Base-by-base conservation (phyloP, 2,113 vertebrate species). In the Takifugu bimaculatus region DNA sequence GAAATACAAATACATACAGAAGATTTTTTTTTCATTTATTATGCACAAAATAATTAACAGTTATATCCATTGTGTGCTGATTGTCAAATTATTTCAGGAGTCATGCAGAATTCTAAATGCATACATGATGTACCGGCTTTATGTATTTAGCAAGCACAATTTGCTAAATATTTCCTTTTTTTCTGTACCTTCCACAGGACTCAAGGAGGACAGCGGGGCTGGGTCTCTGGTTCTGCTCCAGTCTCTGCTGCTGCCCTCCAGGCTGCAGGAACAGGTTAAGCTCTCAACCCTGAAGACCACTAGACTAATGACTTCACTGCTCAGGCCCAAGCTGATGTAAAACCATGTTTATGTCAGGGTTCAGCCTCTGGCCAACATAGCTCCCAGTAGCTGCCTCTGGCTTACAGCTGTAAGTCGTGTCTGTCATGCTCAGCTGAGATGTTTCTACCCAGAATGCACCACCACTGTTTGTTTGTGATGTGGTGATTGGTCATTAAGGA, bases 261-360 rank as follows among this genome's bases (percentile, higher is more conserved):
- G 77, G 65, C 68, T 90, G 66, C 83, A 84, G 58, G 80, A 82
- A 57, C 85, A 85, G 68, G 58, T 88, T 61, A 72, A 79, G 67
- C 85, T 88, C 27, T 51, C 73, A 83, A 80, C 84, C 79, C 85
- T 0, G 75, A 88, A 59, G 78, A 74, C 1, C 72, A 82, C 84
- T 9, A 51, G 56, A 67, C 78, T 0, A 75, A 75, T 13, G 69
- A 70, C 27, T 25, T 90, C 63, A 70, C 65, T 45, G 32, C 70
- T 20, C 80, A 86, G 54, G 29, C 77, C 77, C 58, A 45, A 27
- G 50, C 54, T 82, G 1, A 49, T 81, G 71, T 51, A 35, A 0
- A 75, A 80, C 47, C 60, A 66, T 56, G 6, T 85, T 53, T 42
- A 72, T 3, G 25, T 45, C 6, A 78, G 81, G 63, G 61, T 89